Evolutionary conservation across 2,888 invertebrate genomes (phyloP), one percentile per base, ranked within the genome.

Genomic region (Eumerus sabulonum): DNA sequence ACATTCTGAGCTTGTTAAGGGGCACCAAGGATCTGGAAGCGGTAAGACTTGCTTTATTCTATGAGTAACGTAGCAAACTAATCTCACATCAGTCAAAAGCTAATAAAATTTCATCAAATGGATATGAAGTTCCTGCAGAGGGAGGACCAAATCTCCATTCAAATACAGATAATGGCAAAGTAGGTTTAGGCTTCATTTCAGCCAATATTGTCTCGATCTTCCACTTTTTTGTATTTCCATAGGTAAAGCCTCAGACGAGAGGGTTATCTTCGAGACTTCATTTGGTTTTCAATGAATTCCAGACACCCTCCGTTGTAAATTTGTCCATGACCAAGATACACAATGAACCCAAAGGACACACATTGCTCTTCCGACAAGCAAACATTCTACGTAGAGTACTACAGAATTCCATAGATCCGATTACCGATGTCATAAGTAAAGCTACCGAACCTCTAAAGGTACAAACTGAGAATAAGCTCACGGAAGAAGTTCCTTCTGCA

Each of bases 291-390:
- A 40, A 18, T 1, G 42, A 44, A 45, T 56, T 64, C 0, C 27
- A 48, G 50, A 17, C 38, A 0, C 68, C 63, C n/a, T 36, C 44
- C 0, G 19, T 14, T 16, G 17, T 19, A 36, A 1, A 17, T 17
- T n/a, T 62, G 13, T 11, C 51, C 0, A 68, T 45, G 42, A 42
- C 45, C 36, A 48, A 27, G 12, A 13, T 19, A 17, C 14, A 62
- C 0, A 44, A 50, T 35, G 48, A 53, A 40, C 19, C 11, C 9
- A 56, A 45, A 35, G 60, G 59, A 42, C 50, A 59, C 17, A 63
- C 18, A 73, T 53, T 59, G 17, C 79, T 79, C 60, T 62, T 74
- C 12, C 48, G 64, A 14, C 74, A 74, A 40, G 60, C 74, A 64
- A 68, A 68, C 59, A 44, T 53, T 45, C 38, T 74, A 13, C 79